Evolutionary conservation across 1,140 invertebrate species (phyloP), one percentile per base, ranked within the genome.

Genomic region (Macrocentrus cingulum): DNA sequence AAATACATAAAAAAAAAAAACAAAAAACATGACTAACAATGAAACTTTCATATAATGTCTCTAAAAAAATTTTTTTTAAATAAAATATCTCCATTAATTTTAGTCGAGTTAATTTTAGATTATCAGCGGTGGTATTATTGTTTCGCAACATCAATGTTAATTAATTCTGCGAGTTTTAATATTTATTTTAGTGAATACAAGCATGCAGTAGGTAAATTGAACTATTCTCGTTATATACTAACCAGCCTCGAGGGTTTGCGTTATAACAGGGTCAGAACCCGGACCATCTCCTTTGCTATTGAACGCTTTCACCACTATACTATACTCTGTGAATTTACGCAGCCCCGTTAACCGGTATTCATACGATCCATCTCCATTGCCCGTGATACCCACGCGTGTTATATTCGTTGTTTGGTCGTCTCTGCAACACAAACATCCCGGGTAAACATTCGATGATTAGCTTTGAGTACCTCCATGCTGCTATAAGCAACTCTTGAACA

Each of bases 221-320:
- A 29, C 25, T 29, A 29, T 29, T 29, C 25, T 29, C 25, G 25
- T 39, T 39, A 2, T 20, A 18, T 54, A 63, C 70, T 76, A 75
- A 91, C 89, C 88, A 80, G 91, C 90, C 82, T 92, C 91, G 19
- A 91, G 78, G 1, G 91, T 93, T 36, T 88, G 87, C 13, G 88
- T 87, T 4, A 84, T 80, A 19, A 88, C 83, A 0, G 85, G 82
- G 22, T 87, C 84, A 5, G 85, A 87, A 1, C 82, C 78, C 0
- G 91, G 91, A 1, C 91, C 91, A 48, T 87, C 84, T 2, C 91
- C 91, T 65, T 90, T 86, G 39, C 82, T 83, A 74, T 94, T 94
- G 72, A 89, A 92, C 1, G 91, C 90, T 65, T 90, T 85, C 1
- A 94, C 85, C 7, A 88, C 84, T 11, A 92, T 82, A 36, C 84